These are phyloP conservation scores for Styela plicata DNA, from an alignment of 23 tunicate species.

Conservation along the genomic window DNA sequence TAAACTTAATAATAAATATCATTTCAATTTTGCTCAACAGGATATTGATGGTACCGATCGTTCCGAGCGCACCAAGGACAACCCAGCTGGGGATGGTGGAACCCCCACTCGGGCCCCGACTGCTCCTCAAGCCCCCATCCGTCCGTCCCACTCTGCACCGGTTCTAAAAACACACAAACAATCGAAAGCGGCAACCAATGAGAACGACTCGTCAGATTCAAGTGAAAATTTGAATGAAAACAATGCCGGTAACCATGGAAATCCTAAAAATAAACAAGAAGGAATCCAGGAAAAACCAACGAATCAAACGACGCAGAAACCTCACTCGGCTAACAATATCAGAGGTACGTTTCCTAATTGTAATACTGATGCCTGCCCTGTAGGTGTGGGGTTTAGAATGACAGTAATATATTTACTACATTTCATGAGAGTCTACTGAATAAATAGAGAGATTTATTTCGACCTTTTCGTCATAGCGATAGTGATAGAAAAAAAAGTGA, in stretches of 20 bases:
- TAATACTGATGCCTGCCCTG: too few species aligned
- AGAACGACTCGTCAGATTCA: slow-evolving; percentile 8
- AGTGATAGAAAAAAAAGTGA: too few species aligned
- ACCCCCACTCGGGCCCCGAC: background rate
- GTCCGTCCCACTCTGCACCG: background rate
- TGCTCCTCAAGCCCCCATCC: background rate
- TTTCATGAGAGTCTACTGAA: too few species aligned
- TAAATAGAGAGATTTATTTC: too few species aligned
- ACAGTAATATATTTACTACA: too few species aligned
- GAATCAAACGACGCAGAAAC: background rate
- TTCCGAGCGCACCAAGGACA: background rate
- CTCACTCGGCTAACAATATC: background rate
- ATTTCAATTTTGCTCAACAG: background rate
- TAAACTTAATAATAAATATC: too few species aligned
- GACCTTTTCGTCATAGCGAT: too few species aligned
- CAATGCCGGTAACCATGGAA: slow-evolving; percentile 9
- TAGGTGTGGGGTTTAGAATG: too few species aligned
- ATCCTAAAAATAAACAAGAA: background rate
- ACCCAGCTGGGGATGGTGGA: background rate
- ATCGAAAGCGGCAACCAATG: background rate
- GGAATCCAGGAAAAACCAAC: background rate
- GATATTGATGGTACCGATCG: background rate
- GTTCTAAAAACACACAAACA: background rate
- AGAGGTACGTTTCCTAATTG: too few species aligned
- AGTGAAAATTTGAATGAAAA: background rate